Evolutionary conservation across 1,140 invertebrate species (phyloP).

Genomic region (Anoplophora glabripennis): DNA sequence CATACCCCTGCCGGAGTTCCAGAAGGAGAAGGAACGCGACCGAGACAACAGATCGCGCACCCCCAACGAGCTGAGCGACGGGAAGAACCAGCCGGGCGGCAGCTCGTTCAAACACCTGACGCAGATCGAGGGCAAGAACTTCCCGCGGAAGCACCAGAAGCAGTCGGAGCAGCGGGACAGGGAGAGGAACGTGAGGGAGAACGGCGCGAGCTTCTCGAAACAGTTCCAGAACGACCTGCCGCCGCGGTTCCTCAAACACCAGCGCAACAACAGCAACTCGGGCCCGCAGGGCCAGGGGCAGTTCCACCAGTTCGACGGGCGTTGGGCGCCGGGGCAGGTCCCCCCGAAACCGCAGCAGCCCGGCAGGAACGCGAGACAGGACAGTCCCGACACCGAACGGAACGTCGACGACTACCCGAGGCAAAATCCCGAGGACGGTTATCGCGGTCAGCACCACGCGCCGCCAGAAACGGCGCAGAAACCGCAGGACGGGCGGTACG

Average conservation of each 20-base stretch:
- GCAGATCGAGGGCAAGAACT: slow-evolving; percentile 49
- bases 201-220: slow-evolving; percentile 60
- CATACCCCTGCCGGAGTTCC: slow-evolving; percentile 57
- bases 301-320: slow-evolving; percentile 25
- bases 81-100: slow-evolving; percentile 19
- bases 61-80: slow-evolving; percentile 31
- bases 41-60: slow-evolving; percentile 19
- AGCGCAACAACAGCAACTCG: slow-evolving; percentile 43
- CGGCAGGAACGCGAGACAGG: slow-evolving; percentile 22
- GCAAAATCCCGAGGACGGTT: slow-evolving; percentile 38
- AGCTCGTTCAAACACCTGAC: slow-evolving; percentile 47
- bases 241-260: slow-evolving; percentile 74
- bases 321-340: slow-evolving; percentile 6
- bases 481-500: neutral
- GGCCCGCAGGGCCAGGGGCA: slow-evolving; percentile 20
- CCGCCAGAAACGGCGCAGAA: slow-evolving; percentile 1
- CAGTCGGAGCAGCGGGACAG: slow-evolving; percentile 50
- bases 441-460: slow-evolving; percentile 26
- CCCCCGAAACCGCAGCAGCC: slow-evolving; percentile 4
- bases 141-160: slow-evolving; percentile 44
- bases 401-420: slow-evolving; percentile 34
- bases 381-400: slow-evolving; percentile 31
- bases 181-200: slow-evolving; percentile 31
- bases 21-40: slow-evolving; percentile 52
- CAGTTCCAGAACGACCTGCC: slow-evolving; percentile 78